Evolutionary conservation across 2,797 vertebrate genomes (phyloP).

Genomic region (Tragelaphus oryx): DNA sequence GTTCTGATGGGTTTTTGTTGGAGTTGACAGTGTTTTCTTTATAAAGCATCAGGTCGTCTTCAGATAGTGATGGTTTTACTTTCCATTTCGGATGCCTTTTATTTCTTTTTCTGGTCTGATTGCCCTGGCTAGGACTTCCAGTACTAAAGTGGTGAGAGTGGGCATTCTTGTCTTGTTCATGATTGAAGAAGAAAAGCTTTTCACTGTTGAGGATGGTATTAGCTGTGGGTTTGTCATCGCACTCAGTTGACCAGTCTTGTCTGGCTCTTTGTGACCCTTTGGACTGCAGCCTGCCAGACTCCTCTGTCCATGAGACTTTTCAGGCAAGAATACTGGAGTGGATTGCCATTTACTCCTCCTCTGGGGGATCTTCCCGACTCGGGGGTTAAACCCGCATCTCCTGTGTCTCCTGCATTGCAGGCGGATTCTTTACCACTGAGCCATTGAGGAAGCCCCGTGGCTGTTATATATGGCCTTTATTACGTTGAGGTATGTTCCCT

Average conservation of each 20-base stretch:
- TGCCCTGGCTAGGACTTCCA: background rate
- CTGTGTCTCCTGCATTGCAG: background rate
- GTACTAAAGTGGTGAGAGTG: background rate
- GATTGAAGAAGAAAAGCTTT: background rate
- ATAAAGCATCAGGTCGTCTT: background rate
- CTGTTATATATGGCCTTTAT: background rate
- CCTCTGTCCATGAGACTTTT: background rate
- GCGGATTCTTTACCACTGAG: fast-evolving
- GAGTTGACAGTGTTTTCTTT: background rate
- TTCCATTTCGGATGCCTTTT: background rate
- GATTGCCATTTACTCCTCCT: background rate
- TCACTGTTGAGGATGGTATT: background rate
- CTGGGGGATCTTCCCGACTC: background rate
- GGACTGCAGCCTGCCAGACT: background rate
- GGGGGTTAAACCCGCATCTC: background rate
- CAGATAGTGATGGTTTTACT: background rate
- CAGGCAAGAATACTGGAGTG: background rate
- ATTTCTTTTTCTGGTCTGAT: background rate
- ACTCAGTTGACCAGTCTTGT: background rate
- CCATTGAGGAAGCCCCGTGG: background rate
- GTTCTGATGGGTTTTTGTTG: background rate
- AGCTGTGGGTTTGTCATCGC: background rate
- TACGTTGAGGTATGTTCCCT: background rate
- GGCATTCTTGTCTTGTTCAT: background rate
- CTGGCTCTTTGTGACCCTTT: background rate